Conservation (phyloP, 2,113 vertebrate genomes). For the Perca schrenkii region DNA sequence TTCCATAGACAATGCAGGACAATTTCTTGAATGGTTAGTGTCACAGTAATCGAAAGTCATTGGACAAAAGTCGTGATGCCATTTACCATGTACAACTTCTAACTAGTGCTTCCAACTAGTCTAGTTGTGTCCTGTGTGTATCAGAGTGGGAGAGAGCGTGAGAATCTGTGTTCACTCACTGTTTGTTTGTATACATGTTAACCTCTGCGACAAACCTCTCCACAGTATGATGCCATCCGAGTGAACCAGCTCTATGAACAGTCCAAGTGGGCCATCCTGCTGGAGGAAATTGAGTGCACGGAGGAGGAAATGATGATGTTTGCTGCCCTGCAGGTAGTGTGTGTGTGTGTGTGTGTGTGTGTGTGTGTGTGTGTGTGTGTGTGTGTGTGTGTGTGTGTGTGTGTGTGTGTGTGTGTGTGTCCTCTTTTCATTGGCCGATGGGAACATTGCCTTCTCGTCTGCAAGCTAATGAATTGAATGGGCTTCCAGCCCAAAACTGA, state of each 20-base stretch:
- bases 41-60: not conserved
- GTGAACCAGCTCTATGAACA: slow-evolving; percentile 99
- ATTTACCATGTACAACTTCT: not conserved
- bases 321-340: slow-evolving; percentile 94
- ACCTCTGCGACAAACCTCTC: slow-evolving; percentile 34
- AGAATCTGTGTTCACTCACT: not conserved
- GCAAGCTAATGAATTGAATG: slow-evolving; percentile 71
- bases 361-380: slow-evolving; percentile 12
- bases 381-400: slow-evolving; percentile 13
- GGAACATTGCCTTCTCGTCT: slow-evolving; percentile 50
- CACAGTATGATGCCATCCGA: slow-evolving; percentile 97
- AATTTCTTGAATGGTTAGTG: not conserved
- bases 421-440: slow-evolving; percentile 54
- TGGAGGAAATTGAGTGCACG: slow-evolving; percentile 99
- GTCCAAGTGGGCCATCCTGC: slow-evolving; percentile 97
- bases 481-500: slow-evolving; percentile 57
- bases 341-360: slow-evolving; percentile 14
- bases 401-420: slow-evolving; percentile 12
- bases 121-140: not conserved
- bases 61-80: not conserved
- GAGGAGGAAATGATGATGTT: slow-evolving; percentile 99
- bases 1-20: not conserved
- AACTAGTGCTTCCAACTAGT: not conserved
- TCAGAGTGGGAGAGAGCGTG: slow-evolving; percentile 4
- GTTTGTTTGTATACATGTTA: slow-evolving; percentile 17